Evolutionary conservation across 1,140 invertebrate species (phyloP).

Genomic region (Hypsibius dujardini): DNA sequence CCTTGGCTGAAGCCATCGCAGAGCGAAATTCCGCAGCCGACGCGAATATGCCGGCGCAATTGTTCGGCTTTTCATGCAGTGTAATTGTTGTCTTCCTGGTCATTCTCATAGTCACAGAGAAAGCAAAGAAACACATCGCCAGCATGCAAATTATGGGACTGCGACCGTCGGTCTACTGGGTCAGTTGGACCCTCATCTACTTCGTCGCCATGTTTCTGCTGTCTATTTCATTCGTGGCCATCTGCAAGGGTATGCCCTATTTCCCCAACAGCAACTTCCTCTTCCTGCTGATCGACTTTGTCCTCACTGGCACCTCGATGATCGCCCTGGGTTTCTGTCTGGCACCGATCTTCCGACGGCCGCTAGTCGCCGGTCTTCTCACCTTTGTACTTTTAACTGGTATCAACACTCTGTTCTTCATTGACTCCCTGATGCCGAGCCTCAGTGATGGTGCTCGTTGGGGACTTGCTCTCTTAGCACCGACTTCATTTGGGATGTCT

Average conservation of each 20-base stretch:
- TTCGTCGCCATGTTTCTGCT: background rate
- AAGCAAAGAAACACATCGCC: conserved; percentile 68
- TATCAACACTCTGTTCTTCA: background rate
- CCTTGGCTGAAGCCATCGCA: background rate
- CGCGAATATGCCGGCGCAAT: background rate
- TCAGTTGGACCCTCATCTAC: background rate
- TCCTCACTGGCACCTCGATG: background rate
- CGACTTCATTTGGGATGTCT: background rate
- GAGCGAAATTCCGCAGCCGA: background rate
- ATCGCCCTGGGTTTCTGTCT: background rate
- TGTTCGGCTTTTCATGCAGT: too few species aligned
- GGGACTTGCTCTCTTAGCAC: background rate
- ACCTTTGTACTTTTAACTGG: background rate
- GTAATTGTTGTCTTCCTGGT: conserved; percentile 37
- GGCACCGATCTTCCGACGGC: background rate
- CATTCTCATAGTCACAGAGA: conserved; percentile 64
- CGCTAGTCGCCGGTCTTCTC: background rate
- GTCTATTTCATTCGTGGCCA: background rate
- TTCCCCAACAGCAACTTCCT: background rate
- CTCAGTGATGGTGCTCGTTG: background rate
- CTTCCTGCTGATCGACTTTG: background rate
- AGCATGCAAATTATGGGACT: conserved; percentile 73
- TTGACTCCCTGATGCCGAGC: background rate
- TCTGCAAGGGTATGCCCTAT: background rate
- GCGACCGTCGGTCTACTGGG: conserved; percentile 61